A percentile compares a stretch with the other conserved stretches of the same genome.
Evolutionary conservation across 2,797 vertebrate species (phyloP).

Genomic region (Diplodus sargus): DNA sequence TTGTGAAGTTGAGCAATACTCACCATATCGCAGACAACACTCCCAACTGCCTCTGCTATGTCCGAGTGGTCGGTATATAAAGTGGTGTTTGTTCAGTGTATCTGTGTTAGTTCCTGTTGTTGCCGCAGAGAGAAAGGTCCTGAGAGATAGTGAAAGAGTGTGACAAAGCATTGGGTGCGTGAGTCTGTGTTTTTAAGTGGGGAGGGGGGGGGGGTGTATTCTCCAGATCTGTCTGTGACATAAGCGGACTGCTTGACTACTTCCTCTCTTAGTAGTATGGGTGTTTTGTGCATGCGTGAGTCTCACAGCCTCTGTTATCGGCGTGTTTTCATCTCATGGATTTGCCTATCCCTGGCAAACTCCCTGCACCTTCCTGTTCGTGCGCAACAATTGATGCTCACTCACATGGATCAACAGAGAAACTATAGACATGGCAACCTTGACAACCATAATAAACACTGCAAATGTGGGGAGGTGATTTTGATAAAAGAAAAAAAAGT

Average conservation of each 20-base stretch:
- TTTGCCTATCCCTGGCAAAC: slow-evolving; percentile 81
- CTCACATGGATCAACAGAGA: slow-evolving; percentile 16
- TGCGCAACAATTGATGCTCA: slow-evolving; percentile 22
- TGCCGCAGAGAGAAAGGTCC: slow-evolving; percentile 37
- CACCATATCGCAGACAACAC: slow-evolving; percentile 64
- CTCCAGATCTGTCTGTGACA: slow-evolving; percentile 28
- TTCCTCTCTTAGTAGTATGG: slow-evolving; percentile 69
- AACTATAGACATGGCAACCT: background rate
- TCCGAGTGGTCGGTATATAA: background rate
- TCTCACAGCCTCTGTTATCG: slow-evolving; percentile 60
- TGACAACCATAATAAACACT: slow-evolving; percentile 14
- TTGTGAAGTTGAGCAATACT: slow-evolving; percentile 47
- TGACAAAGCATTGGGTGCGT: slow-evolving; percentile 37
- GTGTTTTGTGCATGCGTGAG: slow-evolving; percentile 47
- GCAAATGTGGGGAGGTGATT: background rate
- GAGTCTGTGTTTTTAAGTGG: slow-evolving; percentile 33
- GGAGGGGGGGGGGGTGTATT: slow-evolving; percentile 44
- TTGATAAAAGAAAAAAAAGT: background rate
- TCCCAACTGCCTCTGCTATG: slow-evolving; percentile 29
- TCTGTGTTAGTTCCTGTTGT: slow-evolving; percentile 52
- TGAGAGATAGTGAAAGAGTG: slow-evolving; percentile 21
- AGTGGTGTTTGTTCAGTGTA: slow-evolving; percentile 55
- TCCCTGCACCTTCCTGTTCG: slow-evolving; percentile 63
- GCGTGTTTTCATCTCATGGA: slow-evolving; percentile 72
- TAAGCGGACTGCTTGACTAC: slow-evolving; percentile 60